Evolutionary conservation across 2,797 vertebrate genomes (phyloP), one percentile per base, ranked within the genome.

Genomic region (Phoebastria nigripes): DNA sequence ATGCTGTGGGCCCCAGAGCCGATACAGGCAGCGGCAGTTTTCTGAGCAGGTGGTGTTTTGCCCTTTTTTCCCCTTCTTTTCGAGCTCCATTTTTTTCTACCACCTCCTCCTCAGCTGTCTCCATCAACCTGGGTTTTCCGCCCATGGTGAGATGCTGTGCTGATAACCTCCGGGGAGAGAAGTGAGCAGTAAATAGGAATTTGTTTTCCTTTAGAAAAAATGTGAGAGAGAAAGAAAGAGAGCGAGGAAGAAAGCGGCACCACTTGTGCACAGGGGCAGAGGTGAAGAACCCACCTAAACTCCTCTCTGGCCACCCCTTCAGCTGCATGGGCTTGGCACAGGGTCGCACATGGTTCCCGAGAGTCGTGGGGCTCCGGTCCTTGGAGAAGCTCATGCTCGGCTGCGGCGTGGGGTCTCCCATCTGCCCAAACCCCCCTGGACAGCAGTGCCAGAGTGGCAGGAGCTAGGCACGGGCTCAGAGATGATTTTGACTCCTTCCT

Each of bases 151-250:
- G 82, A 90, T 56, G 70, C 77, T 90, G 80, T 84, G 85, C 73
- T 46, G 94, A 92, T 95, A 92, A 88, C 94, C 96, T 73, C 91
- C 28, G 0, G 82, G 90, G 88, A 96, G 80, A 93, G 82, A 94
- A 96, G 91, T 87, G 94, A 97, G 96, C 88, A 92, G 91, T 92
- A 93, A 95, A 93, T 54, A 82, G 83, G 83, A 59, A 1, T 8
- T 63, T 59, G 87, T 61, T 73, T 74, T 19, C 8, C 4, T 8
- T 51, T 35, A 21, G 25, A 33, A 82, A 87, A 69, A 70, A 55
- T 13, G 17, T 5, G 14, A 29, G 28, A 33, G 17, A 41, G 18
- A 54, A 44, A 65, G 37, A 84, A 35, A 66, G 14, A 46, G 31
- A 42, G 42, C 1, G 2, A 81, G 58, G 46, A 39, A 54, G 54